Evolutionary conservation across 2,797 vertebrate genomes (phyloP), one percentile per base, ranked within the genome.

Genomic region (Antennarius maculatus): DNA sequence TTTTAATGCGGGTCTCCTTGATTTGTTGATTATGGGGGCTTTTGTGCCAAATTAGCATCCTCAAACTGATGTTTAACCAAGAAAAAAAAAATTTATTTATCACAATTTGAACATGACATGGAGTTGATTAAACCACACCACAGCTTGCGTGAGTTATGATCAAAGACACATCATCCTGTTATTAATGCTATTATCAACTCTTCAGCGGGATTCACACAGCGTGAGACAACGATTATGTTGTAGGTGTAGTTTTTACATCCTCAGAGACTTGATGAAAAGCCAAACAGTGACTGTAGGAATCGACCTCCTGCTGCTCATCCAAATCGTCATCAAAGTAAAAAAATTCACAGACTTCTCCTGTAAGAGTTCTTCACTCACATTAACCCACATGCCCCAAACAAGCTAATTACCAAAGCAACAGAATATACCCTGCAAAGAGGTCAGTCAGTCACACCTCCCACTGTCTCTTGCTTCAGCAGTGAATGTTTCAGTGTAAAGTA

Each of bases 381-480:
- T 66, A 77, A 73, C 60, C 56, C 11, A 13, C 2, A 37, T 42
- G 29, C 18, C 37, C 27, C 28, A 13, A 63, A 57, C 17, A 34
- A 71, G 34, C 60, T 62, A 52, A 81, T 74, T 58, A 39, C 34
- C 43, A 54, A 28, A 41, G 55, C 53, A 56, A 23, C 15, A 4
- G 12, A 61, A 57, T 6, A 12, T 54, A 61, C 51, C 61, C 8
- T 23, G 50, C 27, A 58, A 7, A 69, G 52, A 78, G 72, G 53
- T 71, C 46, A 77, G 56, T 81, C 58, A 69, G 37, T 54, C 42
- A 13, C 16, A 37, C 47, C 55, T 65, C 52, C 55, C 48, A 39
- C 7, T 49, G 46, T 50, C 23, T 29, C 31, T 60, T 6, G 43
- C 61, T 31, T 55, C 13, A 61, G 34, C 17, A 9, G 37, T 43